Base-by-base conservation (phyloP, 64 coral and sea anemone species). In the Porites australiensis region DNA sequence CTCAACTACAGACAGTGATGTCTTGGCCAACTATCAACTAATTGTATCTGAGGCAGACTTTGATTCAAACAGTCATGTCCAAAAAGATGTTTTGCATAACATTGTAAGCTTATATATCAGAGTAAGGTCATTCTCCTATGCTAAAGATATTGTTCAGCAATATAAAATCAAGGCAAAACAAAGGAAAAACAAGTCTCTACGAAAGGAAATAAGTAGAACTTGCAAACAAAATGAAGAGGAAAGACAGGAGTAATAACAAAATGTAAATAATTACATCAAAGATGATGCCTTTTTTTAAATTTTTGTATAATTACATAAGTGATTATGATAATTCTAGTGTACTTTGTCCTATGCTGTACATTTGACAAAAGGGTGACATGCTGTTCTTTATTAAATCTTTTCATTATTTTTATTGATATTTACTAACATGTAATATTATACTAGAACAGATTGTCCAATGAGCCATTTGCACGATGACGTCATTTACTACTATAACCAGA, bases 151-250 rank as follows among this genome's bases (percentile, higher is more conserved):
- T 82, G 27, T 94, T 76, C 77, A 94, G 46, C 6, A 75, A 6
- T 62, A 83, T 20, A 94, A 94, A 71, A 20, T 88, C 22, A 74
- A 88, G 27, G 64, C 18, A 50, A 94, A 82, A 66, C 87, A 89
- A 55, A 66, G 11, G 7, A 94, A 84, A 62, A 22, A 19, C 8
- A 94, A 89, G 44, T 19, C 86, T 64, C 87, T 94, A 51, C 86
- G 86, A 12, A 89, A 94, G 75, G 92, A 94, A 94, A 89, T 94
- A 13, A 89, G 77, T 64, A 81, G 92, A 67, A 89, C 43, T 71
- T 94, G 67, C 18, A 64, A 87, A 44, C 11, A 50, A 77, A 75
- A 51, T 72, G 50, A 88, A 88, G 67, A 88, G 73, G 55, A 46
- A 58, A 53, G 60, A 74, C 86, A 52, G 50, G 70, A 22, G 59